These are phyloP conservation scores for Varecia variegata DNA, from an alignment of 2,797 vertebrate genomes.

Conservation along the genomic window DNA sequence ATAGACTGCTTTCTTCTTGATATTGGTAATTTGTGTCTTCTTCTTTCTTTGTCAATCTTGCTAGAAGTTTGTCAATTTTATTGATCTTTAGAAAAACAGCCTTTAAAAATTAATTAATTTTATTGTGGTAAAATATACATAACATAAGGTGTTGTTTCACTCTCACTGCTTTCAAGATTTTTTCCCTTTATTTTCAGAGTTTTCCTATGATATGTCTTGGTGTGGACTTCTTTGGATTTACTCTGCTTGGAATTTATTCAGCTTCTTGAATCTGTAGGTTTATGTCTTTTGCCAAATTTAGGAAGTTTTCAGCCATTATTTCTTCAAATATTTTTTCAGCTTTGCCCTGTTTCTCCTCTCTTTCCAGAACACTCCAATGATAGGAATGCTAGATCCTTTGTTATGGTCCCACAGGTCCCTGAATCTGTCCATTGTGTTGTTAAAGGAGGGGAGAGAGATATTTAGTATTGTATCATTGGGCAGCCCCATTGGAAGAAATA, in stretches of 20 bases:
- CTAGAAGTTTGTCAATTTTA: not conserved
- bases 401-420: not conserved
- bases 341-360: not conserved
- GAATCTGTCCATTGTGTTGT: not conserved
- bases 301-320: not conserved
- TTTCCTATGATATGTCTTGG: not conserved
- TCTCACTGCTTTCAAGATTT: not conserved
- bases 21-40: not conserved
- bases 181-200: not conserved
- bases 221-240: not conserved
- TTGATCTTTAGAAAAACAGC: not conserved
- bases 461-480: no score
- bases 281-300: not conserved
- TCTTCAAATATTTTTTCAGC: not conserved
- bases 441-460: no score
- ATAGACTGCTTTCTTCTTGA: not conserved
- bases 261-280: not conserved
- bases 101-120: not conserved
- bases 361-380: not conserved
- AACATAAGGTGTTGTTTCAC: not conserved
- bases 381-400: not conserved
- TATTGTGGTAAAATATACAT: not conserved
- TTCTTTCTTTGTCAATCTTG: not conserved
- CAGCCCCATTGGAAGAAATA: not conserved
- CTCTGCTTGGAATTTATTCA: not conserved